Evolutionary conservation across 1,140 invertebrate species (phyloP).

Genomic region (Uloborus diversus): DNA sequence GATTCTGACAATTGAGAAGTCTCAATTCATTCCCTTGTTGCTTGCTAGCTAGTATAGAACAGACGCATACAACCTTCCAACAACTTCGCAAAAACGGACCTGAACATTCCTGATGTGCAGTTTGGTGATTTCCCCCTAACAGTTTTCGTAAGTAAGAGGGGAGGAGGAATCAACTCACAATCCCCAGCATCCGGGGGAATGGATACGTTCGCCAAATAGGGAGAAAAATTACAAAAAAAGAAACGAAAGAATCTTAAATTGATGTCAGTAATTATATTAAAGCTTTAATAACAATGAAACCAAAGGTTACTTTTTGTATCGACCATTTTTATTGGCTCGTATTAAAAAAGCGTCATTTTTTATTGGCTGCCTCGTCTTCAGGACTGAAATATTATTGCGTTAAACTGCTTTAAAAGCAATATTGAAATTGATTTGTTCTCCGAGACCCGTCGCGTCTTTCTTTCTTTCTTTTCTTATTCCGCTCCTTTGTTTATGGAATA

Average conservation of each 20-base stretch:
- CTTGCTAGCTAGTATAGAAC: no score
- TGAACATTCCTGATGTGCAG: no score
- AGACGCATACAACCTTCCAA: no score
- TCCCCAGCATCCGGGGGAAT: slow-evolving; percentile 13
- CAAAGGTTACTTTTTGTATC: slow-evolving; percentile 52
- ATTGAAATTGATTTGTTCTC: slow-evolving; percentile 51
- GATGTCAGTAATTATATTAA: slow-evolving; percentile 56
- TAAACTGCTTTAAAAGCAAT: slow-evolving; percentile 40
- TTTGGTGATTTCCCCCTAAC: neutral
- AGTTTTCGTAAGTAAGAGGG: neutral
- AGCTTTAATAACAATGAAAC: slow-evolving; percentile 53
- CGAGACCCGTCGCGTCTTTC: neutral
- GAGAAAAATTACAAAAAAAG: neutral
- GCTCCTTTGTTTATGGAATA: no score
- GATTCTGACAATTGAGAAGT: no score
- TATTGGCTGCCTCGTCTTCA: neutral
- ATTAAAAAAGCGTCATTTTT: neutral
- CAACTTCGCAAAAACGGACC: no score
- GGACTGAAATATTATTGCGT: neutral
- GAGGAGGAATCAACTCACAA: neutral
- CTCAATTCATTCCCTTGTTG: no score
- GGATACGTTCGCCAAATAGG: neutral
- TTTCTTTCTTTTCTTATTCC: slow-evolving; percentile 36
- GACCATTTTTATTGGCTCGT: no score
- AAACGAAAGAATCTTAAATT: slow-evolving; percentile 45